Evolutionary conservation across 2,797 vertebrate genomes (phyloP).

Genomic region (Sebastiscus albofasciatus): DNA sequence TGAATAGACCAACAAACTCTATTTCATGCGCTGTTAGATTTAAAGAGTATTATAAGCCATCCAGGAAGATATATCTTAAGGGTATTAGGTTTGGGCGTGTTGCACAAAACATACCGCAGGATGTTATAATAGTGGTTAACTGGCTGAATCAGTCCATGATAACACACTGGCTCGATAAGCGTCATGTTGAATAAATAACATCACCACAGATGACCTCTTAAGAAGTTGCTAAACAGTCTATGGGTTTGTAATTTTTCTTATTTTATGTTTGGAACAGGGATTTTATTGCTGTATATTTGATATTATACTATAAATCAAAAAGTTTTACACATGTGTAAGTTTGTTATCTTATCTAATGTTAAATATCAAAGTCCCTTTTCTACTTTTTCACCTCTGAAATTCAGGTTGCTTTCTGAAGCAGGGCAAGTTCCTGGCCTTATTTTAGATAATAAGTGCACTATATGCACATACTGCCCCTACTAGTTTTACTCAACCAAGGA

Average conservation of each 20-base stretch:
- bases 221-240: constrained; percentile 14
- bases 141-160: constrained; percentile 50
- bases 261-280: neutral
- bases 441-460: constrained; percentile 62
- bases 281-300: neutral
- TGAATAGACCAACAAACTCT: constrained; percentile 74
- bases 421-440: constrained; percentile 47
- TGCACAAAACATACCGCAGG: constrained; percentile 42
- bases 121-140: constrained; percentile 59
- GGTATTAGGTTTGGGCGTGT: constrained; percentile 55
- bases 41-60: constrained; percentile 61
- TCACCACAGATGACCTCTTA: neutral
- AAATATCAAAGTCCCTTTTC: constrained; percentile 20
- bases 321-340: neutral
- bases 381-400: constrained; percentile 39
- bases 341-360: constrained; percentile 20
- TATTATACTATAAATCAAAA: neutral
- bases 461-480: constrained; percentile 51
- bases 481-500: constrained; percentile 62
- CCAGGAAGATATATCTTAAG: constrained; percentile 63
- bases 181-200: constrained; percentile 2
- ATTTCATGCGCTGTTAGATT: constrained; percentile 78
- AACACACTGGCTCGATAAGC: constrained; percentile 29
- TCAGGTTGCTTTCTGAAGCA: constrained; percentile 24
- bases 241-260: neutral